Evolutionary conservation across 2,113 vertebrate species (phyloP).

Genomic region (Coreoperca whiteheadi): DNA sequence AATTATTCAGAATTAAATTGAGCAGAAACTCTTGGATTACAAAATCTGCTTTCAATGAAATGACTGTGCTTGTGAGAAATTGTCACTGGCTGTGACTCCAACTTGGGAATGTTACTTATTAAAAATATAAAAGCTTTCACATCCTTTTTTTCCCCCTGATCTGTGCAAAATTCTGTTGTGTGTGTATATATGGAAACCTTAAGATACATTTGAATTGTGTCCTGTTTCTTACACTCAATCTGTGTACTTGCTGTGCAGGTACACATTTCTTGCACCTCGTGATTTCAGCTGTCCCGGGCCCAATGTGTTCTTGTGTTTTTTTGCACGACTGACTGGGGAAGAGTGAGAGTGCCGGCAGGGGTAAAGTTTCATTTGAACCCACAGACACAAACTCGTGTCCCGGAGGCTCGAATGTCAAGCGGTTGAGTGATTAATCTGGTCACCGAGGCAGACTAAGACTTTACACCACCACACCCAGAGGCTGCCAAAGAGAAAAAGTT

Average conservation of each 20-base stretch:
- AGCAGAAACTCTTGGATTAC: conserved; percentile 18
- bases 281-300: conserved; percentile 2
- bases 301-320: conserved; percentile 6
- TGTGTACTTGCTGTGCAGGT: not conserved
- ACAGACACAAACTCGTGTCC: conserved; percentile 10
- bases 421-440: conserved; percentile 23
- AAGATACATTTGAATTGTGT: not conserved
- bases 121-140: not conserved
- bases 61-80: not conserved
- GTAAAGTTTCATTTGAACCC: conserved; percentile 37
- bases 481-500: not conserved
- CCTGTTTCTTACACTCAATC: not conserved
- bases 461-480: conserved; percentile 24
- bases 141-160: not conserved
- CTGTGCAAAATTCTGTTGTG: not conserved
- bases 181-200: not conserved
- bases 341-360: not conserved
- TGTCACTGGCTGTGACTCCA: not conserved
- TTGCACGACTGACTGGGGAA: conserved; percentile 5
- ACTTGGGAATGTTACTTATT: not conserved
- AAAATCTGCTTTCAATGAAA: conserved; percentile 40
- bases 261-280: conserved; percentile 11
- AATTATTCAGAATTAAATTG: conserved; percentile 24
- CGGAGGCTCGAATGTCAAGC: not conserved
- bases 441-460: conserved; percentile 31